Evolutionary conservation across 35 echinoderm and acorn worm genomes (phyloP).

Genomic region (Diadema setosum): DNA sequence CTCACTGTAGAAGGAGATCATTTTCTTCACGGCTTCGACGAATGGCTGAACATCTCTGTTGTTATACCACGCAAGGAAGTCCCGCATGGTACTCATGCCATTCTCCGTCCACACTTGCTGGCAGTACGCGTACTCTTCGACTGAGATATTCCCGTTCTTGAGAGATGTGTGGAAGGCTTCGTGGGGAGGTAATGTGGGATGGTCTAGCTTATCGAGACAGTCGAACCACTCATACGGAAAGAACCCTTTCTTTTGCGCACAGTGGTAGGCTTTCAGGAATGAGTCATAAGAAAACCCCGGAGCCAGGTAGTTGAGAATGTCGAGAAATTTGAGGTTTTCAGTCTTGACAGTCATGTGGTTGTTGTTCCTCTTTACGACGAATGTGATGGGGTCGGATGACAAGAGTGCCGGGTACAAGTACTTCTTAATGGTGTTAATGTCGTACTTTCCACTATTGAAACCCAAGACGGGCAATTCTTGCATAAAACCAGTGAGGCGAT

Average conservation of each 20-base stretch:
- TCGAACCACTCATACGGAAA: conserved; percentile 69
- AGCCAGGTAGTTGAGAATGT: neutral
- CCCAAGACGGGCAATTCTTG: neutral
- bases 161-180: too few relatives aligned
- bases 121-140: too few relatives aligned
- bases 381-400: too few relatives aligned
- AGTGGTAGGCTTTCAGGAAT: conserved; percentile 37
- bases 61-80: too few relatives aligned
- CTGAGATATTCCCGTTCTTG: too few relatives aligned
- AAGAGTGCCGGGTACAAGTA: conserved; percentile 33
- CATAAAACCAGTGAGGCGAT: neutral
- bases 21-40: conserved; percentile 7
- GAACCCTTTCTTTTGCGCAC: conserved; percentile 15
- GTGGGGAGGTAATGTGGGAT: too few relatives aligned
- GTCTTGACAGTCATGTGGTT: too few relatives aligned
- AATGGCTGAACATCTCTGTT: conserved; percentile 18
- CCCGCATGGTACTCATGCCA: too few relatives aligned
- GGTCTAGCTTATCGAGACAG: neutral
- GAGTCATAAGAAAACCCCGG: neutral
- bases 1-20: too few relatives aligned
- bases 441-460: too few relatives aligned
- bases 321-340: conserved; percentile 26
- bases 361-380: too few relatives aligned
- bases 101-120: too few relatives aligned
- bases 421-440: conserved; percentile 11